A percentile compares a stretch with the other conserved stretches of the same genome.
phyloP scores from a whole-genome alignment of 2,113 vertebrate species.

The Cavia porcellus region DNA sequence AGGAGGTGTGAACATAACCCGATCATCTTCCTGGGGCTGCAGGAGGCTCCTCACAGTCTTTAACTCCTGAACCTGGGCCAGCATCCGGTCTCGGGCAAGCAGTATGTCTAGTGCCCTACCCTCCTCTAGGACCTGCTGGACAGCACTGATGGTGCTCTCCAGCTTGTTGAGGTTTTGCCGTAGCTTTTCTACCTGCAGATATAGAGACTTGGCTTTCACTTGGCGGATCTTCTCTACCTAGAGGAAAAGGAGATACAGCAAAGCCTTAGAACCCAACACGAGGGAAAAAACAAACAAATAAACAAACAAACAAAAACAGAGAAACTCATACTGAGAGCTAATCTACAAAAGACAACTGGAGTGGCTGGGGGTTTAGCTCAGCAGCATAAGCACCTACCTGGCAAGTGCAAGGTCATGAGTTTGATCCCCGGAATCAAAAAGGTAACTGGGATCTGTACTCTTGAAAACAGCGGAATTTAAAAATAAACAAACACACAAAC shows the following conservation, averaged over 20 bases:
- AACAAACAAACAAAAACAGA: not conserved
- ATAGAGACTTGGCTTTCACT: slow-evolving; percentile 98
- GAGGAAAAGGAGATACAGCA: not conserved
- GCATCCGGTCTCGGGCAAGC: slow-evolving; percentile 96
- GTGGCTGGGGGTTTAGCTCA: too few species aligned
- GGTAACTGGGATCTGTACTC: too few species aligned
- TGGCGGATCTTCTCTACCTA: slow-evolving; percentile 99
- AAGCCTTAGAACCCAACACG: not conserved
- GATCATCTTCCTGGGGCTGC: slow-evolving; percentile 97
- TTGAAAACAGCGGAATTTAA: rapidly evolving
- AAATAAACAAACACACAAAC: not conserved
- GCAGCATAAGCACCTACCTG: too few species aligned
- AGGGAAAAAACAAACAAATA: too few species aligned
- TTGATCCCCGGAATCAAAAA: not conserved
- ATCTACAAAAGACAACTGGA: not conserved
- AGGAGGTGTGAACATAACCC: slow-evolving; percentile 97
- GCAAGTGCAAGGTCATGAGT: too few species aligned
- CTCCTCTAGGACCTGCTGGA: slow-evolving; percentile 97
- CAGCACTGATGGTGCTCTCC: slow-evolving; percentile 96
- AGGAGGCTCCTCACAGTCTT: slow-evolving; percentile 94
- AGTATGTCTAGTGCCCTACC: slow-evolving; percentile 96
- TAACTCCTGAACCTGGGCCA: slow-evolving; percentile 98
- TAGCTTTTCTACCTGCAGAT: slow-evolving; percentile 98
- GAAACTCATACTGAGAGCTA: rapidly evolving
- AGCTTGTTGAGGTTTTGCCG: slow-evolving; percentile 97